Base-by-base conservation (phyloP, 2,888 invertebrate species). In the Allophyes oxyacanthae region DNA sequence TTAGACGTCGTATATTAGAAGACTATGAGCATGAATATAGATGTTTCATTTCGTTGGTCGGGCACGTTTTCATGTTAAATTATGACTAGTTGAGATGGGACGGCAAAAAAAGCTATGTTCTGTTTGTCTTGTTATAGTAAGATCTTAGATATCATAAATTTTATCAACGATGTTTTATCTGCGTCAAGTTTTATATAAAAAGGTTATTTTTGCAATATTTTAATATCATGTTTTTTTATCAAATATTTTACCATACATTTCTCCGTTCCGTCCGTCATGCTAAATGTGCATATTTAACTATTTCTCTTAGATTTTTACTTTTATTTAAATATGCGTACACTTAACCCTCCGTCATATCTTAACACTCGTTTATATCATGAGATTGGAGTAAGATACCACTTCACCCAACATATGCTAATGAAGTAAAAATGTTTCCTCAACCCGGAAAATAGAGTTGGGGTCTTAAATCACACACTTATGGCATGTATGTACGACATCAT, bases 1-100 rank as follows among this genome's bases (percentile, higher is more conserved):
- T 70, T 46, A 64, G 70, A 64, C 73, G 69, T 40, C 77, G 68
- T 84, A 83, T 75, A 78, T 84, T 78, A 81, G 69, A 79, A 66
- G 58, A 57, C 67, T 72, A 72, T 71, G 72, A 60, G 71, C 58
- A 82, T 85, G 87, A 87, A 87, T 87, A 86, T 80, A 84, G 72
- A 87, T 87, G 83, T 78, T 81, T 69, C 78, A 82, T 81, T 85
- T 77, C 67, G 74, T 68, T 53, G 67, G 77, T 65, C 63, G 72
- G 48, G 71, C 75, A 75, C 69, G 71, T 79, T 79, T 77, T 78
- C 71, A 67, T 78, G 73, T 81, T 75, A 81, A 87, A 82, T 80
- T 85, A 84, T 78, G 77, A 72, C 72, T 77, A 59, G 69, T 73
- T 75, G 59, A 64, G 79, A 79, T 76, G 71, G 80, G 66, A 68